A percentile compares a stretch with the other conserved stretches of the same genome.
phyloP scores from a whole-genome alignment of 2,888 invertebrate genomes.

The Mesorhabditis belari region DNA sequence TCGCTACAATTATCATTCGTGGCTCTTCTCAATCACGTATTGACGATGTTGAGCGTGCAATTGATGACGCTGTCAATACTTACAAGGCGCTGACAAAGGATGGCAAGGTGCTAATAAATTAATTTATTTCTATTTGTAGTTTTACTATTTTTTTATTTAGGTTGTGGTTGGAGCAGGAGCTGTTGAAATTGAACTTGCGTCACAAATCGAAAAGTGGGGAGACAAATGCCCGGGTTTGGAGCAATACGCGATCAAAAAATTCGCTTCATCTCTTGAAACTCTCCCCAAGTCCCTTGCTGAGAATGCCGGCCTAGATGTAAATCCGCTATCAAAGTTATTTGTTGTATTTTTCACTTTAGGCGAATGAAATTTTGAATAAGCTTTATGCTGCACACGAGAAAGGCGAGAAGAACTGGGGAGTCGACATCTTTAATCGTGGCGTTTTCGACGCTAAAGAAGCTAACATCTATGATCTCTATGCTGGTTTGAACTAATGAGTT shows the following conservation, averaged over 20 bases:
- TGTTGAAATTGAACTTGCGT: conserved; percentile 83
- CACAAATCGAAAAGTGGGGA: conserved; percentile 76
- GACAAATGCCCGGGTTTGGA: conserved; percentile 84
- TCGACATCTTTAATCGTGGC: conserved; percentile 64
- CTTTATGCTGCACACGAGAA: conserved; percentile 87
- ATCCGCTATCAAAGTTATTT: too few relatives aligned
- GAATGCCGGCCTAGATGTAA: conserved; percentile 77
- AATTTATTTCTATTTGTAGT: not conserved
- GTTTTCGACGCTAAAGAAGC: conserved; percentile 67
- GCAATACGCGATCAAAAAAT: conserved; percentile 92
- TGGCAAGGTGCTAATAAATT: conserved; percentile 18
- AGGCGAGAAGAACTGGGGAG: conserved; percentile 74
- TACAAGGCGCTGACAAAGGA: conserved; percentile 82
- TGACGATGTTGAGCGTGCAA: conserved; percentile 95
- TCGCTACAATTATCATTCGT: conserved; percentile 85
- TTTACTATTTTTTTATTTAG: conserved; percentile 14
- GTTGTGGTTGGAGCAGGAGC: conserved; percentile 91
- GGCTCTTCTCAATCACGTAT: conserved; percentile 95
- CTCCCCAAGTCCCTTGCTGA: conserved; percentile 88
- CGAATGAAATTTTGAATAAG: conserved; percentile 77
- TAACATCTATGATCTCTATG: conserved; percentile 74
- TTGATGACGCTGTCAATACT: conserved; percentile 97
- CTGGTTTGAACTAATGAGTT: conserved; percentile 8
- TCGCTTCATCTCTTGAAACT: conserved; percentile 73
- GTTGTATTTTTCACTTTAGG: conserved; percentile 54